phyloP scores from a whole-genome alignment of 1,140 invertebrate species.

The Bombyx mandarina region DNA sequence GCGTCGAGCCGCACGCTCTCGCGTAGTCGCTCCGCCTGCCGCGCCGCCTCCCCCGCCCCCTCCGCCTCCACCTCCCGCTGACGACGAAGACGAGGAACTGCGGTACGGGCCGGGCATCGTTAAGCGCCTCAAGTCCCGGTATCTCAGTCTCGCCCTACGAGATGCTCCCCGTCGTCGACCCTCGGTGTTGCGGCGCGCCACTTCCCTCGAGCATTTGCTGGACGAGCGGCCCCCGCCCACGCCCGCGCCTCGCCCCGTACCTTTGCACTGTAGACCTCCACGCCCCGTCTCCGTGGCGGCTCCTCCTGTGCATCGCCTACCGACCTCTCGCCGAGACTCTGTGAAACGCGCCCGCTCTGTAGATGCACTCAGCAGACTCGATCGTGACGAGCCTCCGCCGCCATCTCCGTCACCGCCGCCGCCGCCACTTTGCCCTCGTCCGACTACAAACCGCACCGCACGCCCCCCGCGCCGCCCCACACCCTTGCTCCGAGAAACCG shows the following conservation, averaged over 20 bases:
- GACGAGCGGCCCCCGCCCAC: constrained; percentile 70
- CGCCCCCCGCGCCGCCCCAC: constrained; percentile 75
- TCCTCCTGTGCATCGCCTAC: constrained; percentile 64
- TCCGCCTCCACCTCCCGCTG: constrained; percentile 39
- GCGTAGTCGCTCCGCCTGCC: constrained; percentile 21
- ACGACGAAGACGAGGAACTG: constrained; percentile 79
- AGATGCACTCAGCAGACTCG: constrained; percentile 80
- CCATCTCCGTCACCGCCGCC: constrained; percentile 27
- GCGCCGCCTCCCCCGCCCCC: constrained; percentile 27
- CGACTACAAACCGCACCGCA: constrained; percentile 72
- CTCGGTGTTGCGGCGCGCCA: constrained; percentile 81
- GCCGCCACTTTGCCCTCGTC: constrained; percentile 20
- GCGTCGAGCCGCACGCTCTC: constrained; percentile 64
- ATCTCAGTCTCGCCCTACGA: constrained; percentile 84
- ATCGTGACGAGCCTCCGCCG: constrained; percentile 42
- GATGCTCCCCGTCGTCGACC: constrained; percentile 76
- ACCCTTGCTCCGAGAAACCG: constrained; percentile 82
- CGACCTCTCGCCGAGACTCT: constrained; percentile 71
- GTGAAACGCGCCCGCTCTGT: constrained; percentile 89
- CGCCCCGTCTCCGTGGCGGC: constrained; percentile 56
- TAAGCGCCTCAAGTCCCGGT: constrained; percentile 86
- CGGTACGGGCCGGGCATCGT: constrained; percentile 94
- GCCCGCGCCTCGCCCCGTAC: constrained; percentile 34
- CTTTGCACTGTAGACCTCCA: constrained; percentile 25
- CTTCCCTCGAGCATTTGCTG: constrained; percentile 89